phyloP scores from a whole-genome alignment of 2,797 vertebrate species.

The Tenualosa thibaudeaui region DNA sequence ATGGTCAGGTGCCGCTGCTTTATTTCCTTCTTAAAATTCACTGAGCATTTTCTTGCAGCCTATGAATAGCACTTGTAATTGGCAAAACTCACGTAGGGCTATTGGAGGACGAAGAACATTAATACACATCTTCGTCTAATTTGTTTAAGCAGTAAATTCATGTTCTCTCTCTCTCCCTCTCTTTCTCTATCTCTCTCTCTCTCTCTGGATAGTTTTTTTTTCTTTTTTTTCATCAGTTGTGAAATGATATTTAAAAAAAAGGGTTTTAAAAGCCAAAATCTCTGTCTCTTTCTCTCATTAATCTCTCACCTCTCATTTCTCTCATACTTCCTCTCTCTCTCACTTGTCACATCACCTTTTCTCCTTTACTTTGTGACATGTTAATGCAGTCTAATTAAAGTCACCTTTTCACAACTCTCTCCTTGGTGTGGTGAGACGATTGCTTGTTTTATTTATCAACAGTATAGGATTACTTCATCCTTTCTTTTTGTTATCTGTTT shows the following conservation, averaged over 20 bases:
- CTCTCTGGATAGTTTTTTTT: not conserved
- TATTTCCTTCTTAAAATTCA: not conserved
- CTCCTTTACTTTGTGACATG: no score
- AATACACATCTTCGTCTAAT: not conserved
- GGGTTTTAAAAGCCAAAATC: not conserved
- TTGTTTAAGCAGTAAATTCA: not conserved
- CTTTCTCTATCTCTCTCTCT: not conserved
- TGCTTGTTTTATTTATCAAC: not conserved
- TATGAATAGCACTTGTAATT: not conserved
- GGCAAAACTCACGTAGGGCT: not conserved
- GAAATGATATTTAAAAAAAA: no score
- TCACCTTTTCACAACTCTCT: not conserved
- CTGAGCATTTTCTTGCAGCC: not conserved
- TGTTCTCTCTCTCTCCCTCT: conserved; percentile 56
- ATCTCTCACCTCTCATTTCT: no score
- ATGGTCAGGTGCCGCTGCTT: not conserved
- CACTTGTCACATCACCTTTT: no score
- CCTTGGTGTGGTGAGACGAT: not conserved
- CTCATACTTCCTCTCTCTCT: no score
- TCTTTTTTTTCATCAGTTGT: not conserved
- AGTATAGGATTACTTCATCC: not conserved
- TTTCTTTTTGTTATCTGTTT: not conserved
- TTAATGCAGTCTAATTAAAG: not conserved
- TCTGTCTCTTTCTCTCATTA: not conserved
- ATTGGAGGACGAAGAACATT: not conserved